Percentiles rank a stretch among this genome's conserved stretches.
phyloP scores from a whole-genome alignment of 2,888 invertebrate genomes.

The Xylocampa areola region DNA sequence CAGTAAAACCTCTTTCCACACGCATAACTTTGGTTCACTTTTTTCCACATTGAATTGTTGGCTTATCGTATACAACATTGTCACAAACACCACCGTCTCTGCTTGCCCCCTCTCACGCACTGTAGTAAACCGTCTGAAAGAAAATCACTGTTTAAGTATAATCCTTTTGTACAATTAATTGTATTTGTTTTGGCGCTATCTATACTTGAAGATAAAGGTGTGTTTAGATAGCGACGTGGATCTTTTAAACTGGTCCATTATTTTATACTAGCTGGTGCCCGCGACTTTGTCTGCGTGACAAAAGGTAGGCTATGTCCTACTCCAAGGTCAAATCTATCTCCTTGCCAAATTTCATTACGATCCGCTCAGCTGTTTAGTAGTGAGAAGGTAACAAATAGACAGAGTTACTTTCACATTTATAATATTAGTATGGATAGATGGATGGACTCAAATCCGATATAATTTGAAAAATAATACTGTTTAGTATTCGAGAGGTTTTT shows the following conservation, averaged over 20 bases:
- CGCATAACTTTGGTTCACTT: slow-evolving; percentile 48
- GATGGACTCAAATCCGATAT: too few relatives aligned
- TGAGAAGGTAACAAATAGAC: too few relatives aligned
- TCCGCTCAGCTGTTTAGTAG: too few relatives aligned
- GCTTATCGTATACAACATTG: slow-evolving; percentile 71
- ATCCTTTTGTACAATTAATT: slow-evolving; percentile 34
- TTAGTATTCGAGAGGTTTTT: too few relatives aligned
- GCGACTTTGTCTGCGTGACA: too few relatives aligned
- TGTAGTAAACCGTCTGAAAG: slow-evolving; percentile 30
- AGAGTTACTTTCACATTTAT: too few relatives aligned
- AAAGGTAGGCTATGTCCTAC: too few relatives aligned
- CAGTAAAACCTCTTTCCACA: slow-evolving; percentile 66
- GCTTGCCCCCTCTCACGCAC: slow-evolving; percentile 7
- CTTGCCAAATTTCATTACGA: too few relatives aligned
- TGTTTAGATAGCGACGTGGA: slow-evolving; percentile 1
- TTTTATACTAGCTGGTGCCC: too few relatives aligned
- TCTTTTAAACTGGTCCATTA: not conserved
- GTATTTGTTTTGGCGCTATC: slow-evolving; percentile 41
- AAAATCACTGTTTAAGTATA: slow-evolving; percentile 30
- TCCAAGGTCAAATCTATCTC: too few relatives aligned
- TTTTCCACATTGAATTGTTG: slow-evolving; percentile 35
- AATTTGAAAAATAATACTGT: too few relatives aligned
- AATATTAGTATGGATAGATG: too few relatives aligned
- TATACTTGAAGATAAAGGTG: slow-evolving; percentile 23
- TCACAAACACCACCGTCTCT: slow-evolving; percentile 38